Base-by-base conservation (phyloP, 2,113 vertebrate species). In the Heloderma charlesbogerti region DNA sequence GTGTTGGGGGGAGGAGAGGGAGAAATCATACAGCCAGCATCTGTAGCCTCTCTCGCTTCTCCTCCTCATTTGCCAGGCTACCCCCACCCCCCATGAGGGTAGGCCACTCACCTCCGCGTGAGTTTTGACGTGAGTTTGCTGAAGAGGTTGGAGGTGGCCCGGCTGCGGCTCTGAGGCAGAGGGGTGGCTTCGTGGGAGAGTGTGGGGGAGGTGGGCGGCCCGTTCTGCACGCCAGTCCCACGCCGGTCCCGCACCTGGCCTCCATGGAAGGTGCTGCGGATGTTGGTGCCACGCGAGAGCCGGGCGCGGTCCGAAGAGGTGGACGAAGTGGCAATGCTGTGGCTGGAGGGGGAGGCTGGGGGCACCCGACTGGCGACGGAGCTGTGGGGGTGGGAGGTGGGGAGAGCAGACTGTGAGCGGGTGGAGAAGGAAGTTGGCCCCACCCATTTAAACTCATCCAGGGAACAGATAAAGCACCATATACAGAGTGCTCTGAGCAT, bases 111-210 rank as follows among this genome's bases (percentile, higher is more conserved):
- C 99, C 98, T 98, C 97, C 99, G 98, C 25, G 98, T 99, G 96
- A 99, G 93, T 96, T 99, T 99, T 95, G 98, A 99, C 94, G 99
- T 99, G 96, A 99, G 95, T 91, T 99, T 99, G 95, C 98, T 98
- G 88, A 99, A 98, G 94, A 99, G 98, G 97, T 98, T 99, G 96
- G 98, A 97, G 0, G 98, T 98, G 92, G 98, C 97, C 0, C 98
- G 97, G 67, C 97, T 98, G 85, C 98, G 97, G 88, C 98, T 97
- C 3, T 98, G 96, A 20, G 98, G 98, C 94, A 98, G 91, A 0
- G 98, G 97, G 51, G 96, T 95, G 86, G 98, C 97, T 66, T 99
- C 98, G 0, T 98, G 98, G 9, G 98, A 98, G 66, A 97, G 97
- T 0, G 98, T 98, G 0, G 98, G 98, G 0, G 98, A 98, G 3